Base-by-base conservation (phyloP, 2,113 vertebrate species). In the Thomomys bottae region DNA sequence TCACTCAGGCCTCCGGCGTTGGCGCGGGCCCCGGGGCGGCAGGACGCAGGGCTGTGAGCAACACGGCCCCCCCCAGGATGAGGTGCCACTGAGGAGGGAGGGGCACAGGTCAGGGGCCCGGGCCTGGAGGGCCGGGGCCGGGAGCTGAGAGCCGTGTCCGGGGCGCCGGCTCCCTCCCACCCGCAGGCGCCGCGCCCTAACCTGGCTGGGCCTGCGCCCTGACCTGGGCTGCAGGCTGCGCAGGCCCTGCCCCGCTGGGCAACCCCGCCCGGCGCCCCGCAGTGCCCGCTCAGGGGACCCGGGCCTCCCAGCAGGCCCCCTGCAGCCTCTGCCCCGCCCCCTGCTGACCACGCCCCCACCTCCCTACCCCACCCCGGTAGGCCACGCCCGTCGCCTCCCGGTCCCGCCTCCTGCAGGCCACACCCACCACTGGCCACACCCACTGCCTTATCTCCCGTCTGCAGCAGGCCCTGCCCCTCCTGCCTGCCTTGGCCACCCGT, bases 61-160 rank as follows among this genome's bases (percentile, higher is more conserved):
- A 98, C 98, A 99, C 98, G 91, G 98, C 98, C 94, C 98, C 98
- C 98, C 99, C 99, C 95, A 99, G 98, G 98, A 99, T 98, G 98
- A 99, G 98, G 98, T 99, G 98, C 99, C 99, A 99, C 98, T 99
- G 98, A 91, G 91, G 90, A 96, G 95, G 96, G 96, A 92, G 91
- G 94, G 94, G 87, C 10, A 49, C 42, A 54, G 87, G 92, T 97
- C 96, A 97, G 95, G 49, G 49, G 49, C 49, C 49, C 61, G 2
- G 34, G 34, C 49, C 30, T 68, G 15, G 24, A 73, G 66, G 67
- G 4, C 12, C 49, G 18, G 49, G 49, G 49, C 24, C 59, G 5
- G 59, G 59, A 24, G 23, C 57, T 28, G 66, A 32, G 64, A 28
- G 30, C 63, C 24, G 5, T 12, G 30, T 10, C 15, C 1, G 6